Conservation (phyloP, 92 coral and sea anemone species). For the Epizoanthus stellaris region DNA sequence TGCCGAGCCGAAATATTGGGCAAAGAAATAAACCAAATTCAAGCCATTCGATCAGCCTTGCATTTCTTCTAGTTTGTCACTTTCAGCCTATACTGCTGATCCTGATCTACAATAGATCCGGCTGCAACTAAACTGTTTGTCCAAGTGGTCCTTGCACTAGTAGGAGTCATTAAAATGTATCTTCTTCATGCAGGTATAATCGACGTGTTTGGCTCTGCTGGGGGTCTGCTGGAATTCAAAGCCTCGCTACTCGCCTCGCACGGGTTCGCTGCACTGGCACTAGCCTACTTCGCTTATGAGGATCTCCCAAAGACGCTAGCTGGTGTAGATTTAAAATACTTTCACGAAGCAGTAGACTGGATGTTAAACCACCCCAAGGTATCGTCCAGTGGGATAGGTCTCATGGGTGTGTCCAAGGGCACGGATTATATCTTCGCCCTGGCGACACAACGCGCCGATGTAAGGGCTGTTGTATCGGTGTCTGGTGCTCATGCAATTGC, state of each 20-base stretch:
- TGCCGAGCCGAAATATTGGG: too few relatives aligned
- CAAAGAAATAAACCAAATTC: too few relatives aligned
- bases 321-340: conserved; percentile 69
- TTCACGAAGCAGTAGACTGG: conserved; percentile 81
- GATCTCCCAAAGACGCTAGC: conserved; percentile 71
- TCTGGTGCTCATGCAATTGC: conserved; percentile 76
- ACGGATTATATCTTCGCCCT: conserved; percentile 66
- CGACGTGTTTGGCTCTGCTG: conserved; percentile 79
- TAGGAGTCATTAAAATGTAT: background rate
- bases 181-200: conserved; percentile 58
- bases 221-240: conserved; percentile 82
- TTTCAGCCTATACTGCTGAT: background rate
- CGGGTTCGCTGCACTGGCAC: conserved; percentile 76
- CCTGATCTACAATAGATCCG: background rate
- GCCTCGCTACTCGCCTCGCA: conserved; percentile 85
- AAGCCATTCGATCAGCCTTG: too few relatives aligned
- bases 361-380: conserved; percentile 62
- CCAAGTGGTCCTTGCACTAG: background rate
- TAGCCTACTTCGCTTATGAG: conserved; percentile 75
- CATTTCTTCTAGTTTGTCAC: too few relatives aligned
- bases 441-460: conserved; percentile 68
- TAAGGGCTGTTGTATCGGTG: conserved; percentile 73
- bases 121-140: background rate
- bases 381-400: conserved; percentile 64
- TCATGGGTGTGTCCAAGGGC: conserved; percentile 86